Evolutionary conservation across 1,140 invertebrate genomes (phyloP).

Genomic region (Zaprionus camerounensis): DNA sequence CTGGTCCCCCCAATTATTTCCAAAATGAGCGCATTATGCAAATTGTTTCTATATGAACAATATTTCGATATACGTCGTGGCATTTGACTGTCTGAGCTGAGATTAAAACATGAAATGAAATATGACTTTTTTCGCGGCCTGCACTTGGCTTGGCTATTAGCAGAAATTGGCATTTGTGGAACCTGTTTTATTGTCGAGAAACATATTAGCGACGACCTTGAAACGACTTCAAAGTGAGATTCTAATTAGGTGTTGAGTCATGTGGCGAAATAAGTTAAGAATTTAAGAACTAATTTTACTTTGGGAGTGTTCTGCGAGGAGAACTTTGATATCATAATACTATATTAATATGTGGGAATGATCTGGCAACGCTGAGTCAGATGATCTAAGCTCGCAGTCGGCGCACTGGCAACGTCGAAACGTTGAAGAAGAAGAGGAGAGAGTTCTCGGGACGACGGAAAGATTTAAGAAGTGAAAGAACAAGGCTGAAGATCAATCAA

Average conservation of each 20-base stretch:
- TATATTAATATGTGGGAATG: neutral
- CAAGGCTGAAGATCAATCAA: too few relatives aligned
- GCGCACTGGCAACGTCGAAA: too few relatives aligned
- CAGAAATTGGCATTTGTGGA: slow-evolving; percentile 17
- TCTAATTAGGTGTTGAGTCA: slow-evolving; percentile 25
- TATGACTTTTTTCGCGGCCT: slow-evolving; percentile 1
- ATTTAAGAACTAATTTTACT: neutral
- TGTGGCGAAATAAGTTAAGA: neutral
- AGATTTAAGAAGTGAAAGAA: too few relatives aligned
- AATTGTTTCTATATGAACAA: slow-evolving; percentile 26
- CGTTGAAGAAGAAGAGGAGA: too few relatives aligned
- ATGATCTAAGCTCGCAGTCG: too few relatives aligned
- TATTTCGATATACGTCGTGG: slow-evolving; percentile 1
- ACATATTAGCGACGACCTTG: slow-evolving; percentile 24
- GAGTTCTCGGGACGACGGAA: too few relatives aligned
- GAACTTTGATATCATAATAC: neutral
- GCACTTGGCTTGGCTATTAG: neutral
- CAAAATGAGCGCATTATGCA: slow-evolving; percentile 34
- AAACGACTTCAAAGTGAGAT: slow-evolving; percentile 5
- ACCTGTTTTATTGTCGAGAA: slow-evolving; percentile 27
- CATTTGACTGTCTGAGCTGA: slow-evolving; percentile 33
- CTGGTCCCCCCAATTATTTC: slow-evolving; percentile 11
- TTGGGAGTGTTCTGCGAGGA: neutral
- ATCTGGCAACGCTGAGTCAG: too few relatives aligned
- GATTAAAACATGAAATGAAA: slow-evolving; percentile 23